Evolutionary conservation across 2,888 invertebrate genomes (phyloP), one percentile per base, ranked within the genome.

Genomic region (Drosophila nr. medialis): DNA sequence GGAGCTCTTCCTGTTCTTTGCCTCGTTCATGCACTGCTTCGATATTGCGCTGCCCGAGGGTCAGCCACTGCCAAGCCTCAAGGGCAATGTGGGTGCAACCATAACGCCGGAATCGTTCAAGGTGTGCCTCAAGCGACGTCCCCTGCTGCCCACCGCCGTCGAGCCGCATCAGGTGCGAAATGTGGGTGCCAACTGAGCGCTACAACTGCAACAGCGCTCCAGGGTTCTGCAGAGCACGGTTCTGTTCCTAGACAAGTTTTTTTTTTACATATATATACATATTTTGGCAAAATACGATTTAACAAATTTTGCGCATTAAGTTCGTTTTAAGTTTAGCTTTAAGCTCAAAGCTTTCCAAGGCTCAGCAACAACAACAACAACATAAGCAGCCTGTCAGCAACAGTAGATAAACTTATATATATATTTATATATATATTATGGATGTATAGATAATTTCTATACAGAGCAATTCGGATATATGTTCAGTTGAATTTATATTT

Each of bases 1-100:
- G 96, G 98, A 98, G 91, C 94, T 98, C 85, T 98, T 97, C 93
- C 94, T 98, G 82, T 98, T 98, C 94, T 97, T 98, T 93, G 94
- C 97, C 10, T 95, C 96, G 69, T 94, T 98, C 80, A 94, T 98
- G 93, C 98, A 98, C 92, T 95, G 95, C 72, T 98, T 97, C 92
- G 95, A 97, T 87, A 93, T 98, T 29, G 94, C 94, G 81, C 93
- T 96, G 78, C 97, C 97, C 18, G 94, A 94, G 64, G 97, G 96
- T 3, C 95, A 95, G 56, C 94, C 95, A 0, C 93, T 95, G 75
- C 98, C 98, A 0, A 96, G 96, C 67, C 93, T 98, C 62, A 96
- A 96, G 83, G 97, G 97, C 40, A 96, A 96, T 72, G 95, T 96
- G 32, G 97, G 97, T 7, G 95, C 96, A 59, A 98, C 98, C n/a